These are phyloP conservation scores for Masticophis lateralis DNA, from an alignment of 2,797 vertebrate species.

Conservation along the genomic window DNA sequence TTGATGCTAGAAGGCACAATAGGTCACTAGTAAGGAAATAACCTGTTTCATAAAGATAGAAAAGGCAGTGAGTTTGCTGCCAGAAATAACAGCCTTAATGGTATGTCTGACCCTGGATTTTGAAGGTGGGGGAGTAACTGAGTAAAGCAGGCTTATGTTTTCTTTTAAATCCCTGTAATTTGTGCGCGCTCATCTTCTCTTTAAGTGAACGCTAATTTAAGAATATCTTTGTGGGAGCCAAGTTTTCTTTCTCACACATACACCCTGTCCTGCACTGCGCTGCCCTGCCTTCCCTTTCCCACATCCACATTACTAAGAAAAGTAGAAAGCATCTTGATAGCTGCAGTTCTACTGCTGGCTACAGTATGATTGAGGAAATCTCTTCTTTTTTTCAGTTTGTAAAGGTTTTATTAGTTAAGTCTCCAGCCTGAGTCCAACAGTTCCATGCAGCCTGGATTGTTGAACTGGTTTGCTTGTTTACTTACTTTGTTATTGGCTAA, in stretches of 20 bases:
- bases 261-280: neutral
- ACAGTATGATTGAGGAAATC: neutral
- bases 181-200: neutral
- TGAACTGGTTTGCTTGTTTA: neutral
- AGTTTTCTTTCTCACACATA: neutral
- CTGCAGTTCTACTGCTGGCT: neutral
- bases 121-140: neutral
- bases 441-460: neutral
- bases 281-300: neutral
- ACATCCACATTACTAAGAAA: neutral
- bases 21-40: neutral
- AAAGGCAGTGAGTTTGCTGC: neutral
- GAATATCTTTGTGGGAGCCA: neutral
- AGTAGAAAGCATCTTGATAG: neutral
- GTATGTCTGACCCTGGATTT: neutral
- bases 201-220: neutral
- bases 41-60: neutral
- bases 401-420: conserved; percentile 14
- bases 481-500: conserved; percentile 19
- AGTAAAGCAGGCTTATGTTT: neutral
- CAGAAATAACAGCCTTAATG: neutral
- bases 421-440: conserved; percentile 15
- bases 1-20: neutral
- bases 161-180: neutral
- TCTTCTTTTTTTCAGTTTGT: neutral